Conservation (phyloP, 2,797 vertebrate species). For the Fistularia tabacaria region DNA sequence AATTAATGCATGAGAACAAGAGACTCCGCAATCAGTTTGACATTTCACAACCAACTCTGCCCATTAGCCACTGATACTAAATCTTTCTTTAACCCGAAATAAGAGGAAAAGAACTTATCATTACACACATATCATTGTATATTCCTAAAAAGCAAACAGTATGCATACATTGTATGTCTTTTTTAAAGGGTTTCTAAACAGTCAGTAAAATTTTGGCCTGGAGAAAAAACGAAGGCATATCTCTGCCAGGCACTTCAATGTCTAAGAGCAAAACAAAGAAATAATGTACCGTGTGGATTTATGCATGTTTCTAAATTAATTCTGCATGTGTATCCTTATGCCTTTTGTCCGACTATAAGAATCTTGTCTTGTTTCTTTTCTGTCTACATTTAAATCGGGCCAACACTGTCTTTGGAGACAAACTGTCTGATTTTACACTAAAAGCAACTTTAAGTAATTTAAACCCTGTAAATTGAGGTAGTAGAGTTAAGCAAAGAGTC, state of each 20-base stretch:
- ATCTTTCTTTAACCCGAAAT: too few relatives aligned
- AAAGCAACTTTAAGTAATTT: background rate
- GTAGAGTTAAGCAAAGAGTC: slow-evolving; percentile 2
- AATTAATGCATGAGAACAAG: slow-evolving; percentile 17
- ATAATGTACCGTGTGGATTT: slow-evolving; percentile 10
- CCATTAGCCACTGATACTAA: too few relatives aligned
- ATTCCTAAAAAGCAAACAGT: background rate
- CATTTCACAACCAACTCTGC: too few relatives aligned
- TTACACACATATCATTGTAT: too few relatives aligned
- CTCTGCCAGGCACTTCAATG: background rate
- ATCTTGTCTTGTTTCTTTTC: background rate
- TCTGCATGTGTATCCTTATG: slow-evolving; percentile 12
- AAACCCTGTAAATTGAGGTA: slow-evolving; percentile 2
- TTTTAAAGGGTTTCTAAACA: slow-evolving; percentile 13
- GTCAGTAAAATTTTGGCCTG: slow-evolving; percentile 21
- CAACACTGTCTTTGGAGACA: too few relatives aligned
- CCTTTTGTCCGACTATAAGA: slow-evolving; percentile 1
- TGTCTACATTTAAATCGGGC: too few relatives aligned
- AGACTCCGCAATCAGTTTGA: slow-evolving; percentile 12
- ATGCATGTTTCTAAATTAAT: slow-evolving; percentile 19
- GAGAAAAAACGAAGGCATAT: background rate
- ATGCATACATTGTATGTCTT: background rate
- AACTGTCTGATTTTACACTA: background rate
- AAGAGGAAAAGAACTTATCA: too few relatives aligned
- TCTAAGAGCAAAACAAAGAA: slow-evolving; percentile 4